Percentiles rank a stretch among this genome's conserved stretches.
These are phyloP conservation scores for Brachymystax lenok DNA, from an alignment of 2,797 vertebrate species.

Conservation along the genomic window DNA sequence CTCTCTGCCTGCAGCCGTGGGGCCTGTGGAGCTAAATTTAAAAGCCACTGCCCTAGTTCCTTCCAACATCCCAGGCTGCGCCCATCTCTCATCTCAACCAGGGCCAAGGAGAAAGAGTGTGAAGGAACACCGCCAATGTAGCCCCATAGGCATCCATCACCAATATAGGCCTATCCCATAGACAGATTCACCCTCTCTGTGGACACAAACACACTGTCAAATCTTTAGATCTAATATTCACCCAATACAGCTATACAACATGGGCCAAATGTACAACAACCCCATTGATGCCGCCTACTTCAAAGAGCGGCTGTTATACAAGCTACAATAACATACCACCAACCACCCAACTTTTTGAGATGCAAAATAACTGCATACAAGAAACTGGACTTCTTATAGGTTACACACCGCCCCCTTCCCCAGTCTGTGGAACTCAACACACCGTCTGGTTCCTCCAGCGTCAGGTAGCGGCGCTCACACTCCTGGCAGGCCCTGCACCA, in stretches of 20 bases:
- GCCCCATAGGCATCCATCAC: background rate
- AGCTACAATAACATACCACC: background rate
- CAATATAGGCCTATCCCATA: background rate
- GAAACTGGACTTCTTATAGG: background rate
- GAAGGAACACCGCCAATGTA: constrained; percentile 30
- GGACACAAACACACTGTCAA: background rate
- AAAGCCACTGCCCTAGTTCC: constrained; percentile 76
- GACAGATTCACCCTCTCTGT: background rate
- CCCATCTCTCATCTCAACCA: constrained; percentile 59
- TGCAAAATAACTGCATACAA: background rate
- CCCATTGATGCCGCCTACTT: background rate
- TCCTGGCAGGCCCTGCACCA: constrained; percentile 27
- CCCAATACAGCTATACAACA: background rate
- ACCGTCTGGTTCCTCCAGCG: constrained; percentile 22
- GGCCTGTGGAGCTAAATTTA: constrained; percentile 77
- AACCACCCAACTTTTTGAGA: background rate
- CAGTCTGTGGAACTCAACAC: background rate
- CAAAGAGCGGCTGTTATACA: background rate
- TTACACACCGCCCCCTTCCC: background rate
- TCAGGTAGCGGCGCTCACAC: constrained; percentile 23
- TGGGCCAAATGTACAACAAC: background rate
- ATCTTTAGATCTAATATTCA: background rate
- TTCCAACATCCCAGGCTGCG: constrained; percentile 29
- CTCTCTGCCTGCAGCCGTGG: constrained; percentile 62
- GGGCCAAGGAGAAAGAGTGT: constrained; percentile 58